These are phyloP conservation scores for Cirrhinus mrigala DNA, from an alignment of 2,797 vertebrate genomes.

Conservation along the genomic window DNA sequence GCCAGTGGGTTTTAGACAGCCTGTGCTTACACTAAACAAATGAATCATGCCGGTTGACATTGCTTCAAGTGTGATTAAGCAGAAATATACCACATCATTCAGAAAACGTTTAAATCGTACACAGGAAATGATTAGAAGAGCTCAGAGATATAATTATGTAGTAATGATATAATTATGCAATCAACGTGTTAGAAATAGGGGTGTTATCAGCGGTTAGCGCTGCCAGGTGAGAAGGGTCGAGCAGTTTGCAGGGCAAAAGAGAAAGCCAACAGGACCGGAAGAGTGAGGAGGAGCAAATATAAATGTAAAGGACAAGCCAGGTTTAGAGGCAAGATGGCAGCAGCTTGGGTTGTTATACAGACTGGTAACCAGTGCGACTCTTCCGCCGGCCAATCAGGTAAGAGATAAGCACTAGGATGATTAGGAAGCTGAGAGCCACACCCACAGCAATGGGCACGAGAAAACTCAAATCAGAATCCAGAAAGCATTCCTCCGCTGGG, in stretches of 20 bases:
- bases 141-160: background rate
- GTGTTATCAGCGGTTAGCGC: conserved; percentile 23
- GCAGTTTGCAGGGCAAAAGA: conserved; percentile 1
- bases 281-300: conserved; percentile 48
- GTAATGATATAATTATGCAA: conserved; percentile 3
- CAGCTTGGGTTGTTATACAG: conserved; percentile 82
- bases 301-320: conserved; percentile 32
- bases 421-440: conserved; percentile 93
- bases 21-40: conserved; percentile 62
- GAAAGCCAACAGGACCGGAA: conserved; percentile 42
- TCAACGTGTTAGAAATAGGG: conserved; percentile 30
- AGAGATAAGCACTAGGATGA: conserved; percentile 96
- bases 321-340: conserved; percentile 49
- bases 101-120: background rate
- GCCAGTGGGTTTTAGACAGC: conserved; percentile 60
- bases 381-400: conserved; percentile 96
- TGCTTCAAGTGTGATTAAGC: conserved; percentile 19
- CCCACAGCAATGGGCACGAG: conserved; percentile 96
- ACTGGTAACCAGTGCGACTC: conserved; percentile 95
- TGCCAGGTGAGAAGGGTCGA: conserved; percentile 3
- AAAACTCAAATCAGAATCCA: conserved; percentile 98
- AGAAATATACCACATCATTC: conserved; percentile 31
- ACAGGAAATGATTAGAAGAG: conserved; percentile 34
- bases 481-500: conserved; percentile 95
- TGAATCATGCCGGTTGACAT: conserved; percentile 66